A percentile compares a stretch with the other conserved stretches of the same genome.
Evolutionary conservation across 2,113 vertebrate species (phyloP).

Genomic region (Egretta garzetta): DNA sequence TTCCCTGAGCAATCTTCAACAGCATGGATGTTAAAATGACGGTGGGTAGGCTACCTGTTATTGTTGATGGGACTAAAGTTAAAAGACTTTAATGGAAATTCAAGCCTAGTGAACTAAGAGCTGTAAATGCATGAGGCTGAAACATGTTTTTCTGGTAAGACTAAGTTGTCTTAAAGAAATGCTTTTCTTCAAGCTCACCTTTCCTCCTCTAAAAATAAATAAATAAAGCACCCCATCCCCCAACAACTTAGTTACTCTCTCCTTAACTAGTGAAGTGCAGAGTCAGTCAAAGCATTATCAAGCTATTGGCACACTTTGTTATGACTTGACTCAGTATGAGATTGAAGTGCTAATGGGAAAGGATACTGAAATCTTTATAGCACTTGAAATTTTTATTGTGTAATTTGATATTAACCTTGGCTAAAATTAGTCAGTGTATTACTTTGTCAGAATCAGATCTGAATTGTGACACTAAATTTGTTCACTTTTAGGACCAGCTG

Average conservation of each 20-base stretch:
- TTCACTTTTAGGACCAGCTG: constrained; percentile 56
- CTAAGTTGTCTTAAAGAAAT: not conserved
- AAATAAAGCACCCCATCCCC: not conserved
- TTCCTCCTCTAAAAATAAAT: not conserved
- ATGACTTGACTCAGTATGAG: not conserved
- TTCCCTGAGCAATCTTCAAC: not conserved
- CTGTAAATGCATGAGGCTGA: not conserved
- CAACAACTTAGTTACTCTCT: not conserved
- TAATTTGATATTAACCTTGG: constrained; percentile 29
- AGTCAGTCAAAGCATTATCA: not conserved
- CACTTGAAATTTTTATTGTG: constrained; percentile 60
- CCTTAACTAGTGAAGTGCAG: not conserved
- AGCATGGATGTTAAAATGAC: not conserved
- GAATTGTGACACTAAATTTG: constrained; percentile 51
- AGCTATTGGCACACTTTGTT: not conserved
- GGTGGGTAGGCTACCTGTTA: not conserved
- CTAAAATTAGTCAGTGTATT: constrained; percentile 39
- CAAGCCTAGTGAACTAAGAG: not conserved
- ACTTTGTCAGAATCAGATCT: constrained; percentile 37
- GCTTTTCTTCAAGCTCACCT: not conserved
- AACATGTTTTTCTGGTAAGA: not conserved
- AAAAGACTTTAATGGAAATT: not conserved
- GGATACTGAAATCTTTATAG: constrained; percentile 26
- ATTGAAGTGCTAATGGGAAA: constrained; percentile 18
- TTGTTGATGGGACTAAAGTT: not conserved